phyloP scores from a whole-genome alignment of 2,797 vertebrate species.

The Cetoscarus ocellatus region DNA sequence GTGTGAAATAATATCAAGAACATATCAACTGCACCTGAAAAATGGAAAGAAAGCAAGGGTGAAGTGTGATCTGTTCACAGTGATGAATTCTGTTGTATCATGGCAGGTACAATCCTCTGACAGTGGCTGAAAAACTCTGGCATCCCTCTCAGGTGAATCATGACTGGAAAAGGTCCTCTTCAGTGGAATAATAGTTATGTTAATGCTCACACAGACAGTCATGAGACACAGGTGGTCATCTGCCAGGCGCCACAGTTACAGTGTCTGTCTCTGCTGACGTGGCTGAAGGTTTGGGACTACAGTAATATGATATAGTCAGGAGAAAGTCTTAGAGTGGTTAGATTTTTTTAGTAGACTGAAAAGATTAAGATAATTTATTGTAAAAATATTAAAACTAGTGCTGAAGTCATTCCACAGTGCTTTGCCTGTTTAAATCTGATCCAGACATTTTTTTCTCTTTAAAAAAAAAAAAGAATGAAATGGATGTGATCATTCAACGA shows the following conservation, averaged over 20 bases:
- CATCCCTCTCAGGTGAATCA: conserved; percentile 41
- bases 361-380: too few species aligned
- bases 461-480: too few species aligned
- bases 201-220: conserved; percentile 20
- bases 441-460: too few species aligned
- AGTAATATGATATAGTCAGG: background rate
- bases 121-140: conserved; percentile 25
- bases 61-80: conserved; percentile 33
- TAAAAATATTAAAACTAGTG: too few species aligned
- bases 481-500: too few species aligned
- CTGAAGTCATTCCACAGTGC: too few species aligned
- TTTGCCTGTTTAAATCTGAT: too few species aligned
- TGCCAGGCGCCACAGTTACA: conserved; percentile 23
- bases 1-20: conserved; percentile 52
- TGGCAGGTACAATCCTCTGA: conserved; percentile 36
- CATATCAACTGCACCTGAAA: conserved; percentile 54
- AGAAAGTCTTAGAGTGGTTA: background rate
- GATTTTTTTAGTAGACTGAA: too few species aligned
- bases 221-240: conserved; percentile 29
- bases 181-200: conserved; percentile 28
- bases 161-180: conserved; percentile 21
- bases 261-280: conserved; percentile 9
- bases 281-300: conserved; percentile 1
- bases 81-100: conserved; percentile 26
- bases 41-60: conserved; percentile 22